Evolutionary conservation across 1,140 invertebrate genomes (phyloP).

Genomic region (Panagrolaimus sp.): DNA sequence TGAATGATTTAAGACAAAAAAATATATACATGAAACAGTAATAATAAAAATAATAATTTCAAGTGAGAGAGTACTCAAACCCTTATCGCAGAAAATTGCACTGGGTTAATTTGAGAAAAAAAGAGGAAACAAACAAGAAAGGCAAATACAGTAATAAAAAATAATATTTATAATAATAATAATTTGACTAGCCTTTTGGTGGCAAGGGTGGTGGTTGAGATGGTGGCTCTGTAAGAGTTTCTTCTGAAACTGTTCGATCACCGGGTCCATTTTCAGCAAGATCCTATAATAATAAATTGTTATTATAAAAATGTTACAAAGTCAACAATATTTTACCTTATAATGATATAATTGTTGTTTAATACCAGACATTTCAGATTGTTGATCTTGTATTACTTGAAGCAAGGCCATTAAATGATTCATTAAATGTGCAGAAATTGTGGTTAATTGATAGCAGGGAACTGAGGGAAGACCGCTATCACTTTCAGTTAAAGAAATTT

Average conservation of each 20-base stretch:
- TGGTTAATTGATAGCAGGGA: constrained; percentile 37
- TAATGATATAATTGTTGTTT: constrained; percentile 20
- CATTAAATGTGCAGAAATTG: constrained; percentile 46
- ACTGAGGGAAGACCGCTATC: constrained; percentile 34
- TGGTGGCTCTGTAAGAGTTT: constrained; percentile 25
- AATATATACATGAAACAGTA: too few species aligned
- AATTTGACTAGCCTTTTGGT: not conserved
- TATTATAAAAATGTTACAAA: not conserved
- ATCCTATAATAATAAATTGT: constrained; percentile 1
- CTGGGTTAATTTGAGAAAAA: constrained; percentile 3
- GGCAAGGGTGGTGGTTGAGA: constrained; percentile 5
- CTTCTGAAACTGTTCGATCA: constrained; percentile 24
- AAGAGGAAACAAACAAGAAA: not conserved
- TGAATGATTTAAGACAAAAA: too few species aligned
- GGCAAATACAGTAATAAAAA: too few species aligned
- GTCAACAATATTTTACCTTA: not conserved
- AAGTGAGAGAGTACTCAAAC: too few species aligned
- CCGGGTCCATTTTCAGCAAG: not conserved
- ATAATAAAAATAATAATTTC: too few species aligned
- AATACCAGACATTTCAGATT: constrained; percentile 13
- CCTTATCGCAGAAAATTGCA: not conserved
- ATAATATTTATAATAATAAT: too few species aligned
- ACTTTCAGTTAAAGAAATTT: constrained; percentile 13
- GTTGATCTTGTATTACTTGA: constrained; percentile 29
- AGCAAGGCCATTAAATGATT: constrained; percentile 42